Conservation (phyloP, 92 coral and sea anemone species). For the Parazoanthus darwini region DNA sequence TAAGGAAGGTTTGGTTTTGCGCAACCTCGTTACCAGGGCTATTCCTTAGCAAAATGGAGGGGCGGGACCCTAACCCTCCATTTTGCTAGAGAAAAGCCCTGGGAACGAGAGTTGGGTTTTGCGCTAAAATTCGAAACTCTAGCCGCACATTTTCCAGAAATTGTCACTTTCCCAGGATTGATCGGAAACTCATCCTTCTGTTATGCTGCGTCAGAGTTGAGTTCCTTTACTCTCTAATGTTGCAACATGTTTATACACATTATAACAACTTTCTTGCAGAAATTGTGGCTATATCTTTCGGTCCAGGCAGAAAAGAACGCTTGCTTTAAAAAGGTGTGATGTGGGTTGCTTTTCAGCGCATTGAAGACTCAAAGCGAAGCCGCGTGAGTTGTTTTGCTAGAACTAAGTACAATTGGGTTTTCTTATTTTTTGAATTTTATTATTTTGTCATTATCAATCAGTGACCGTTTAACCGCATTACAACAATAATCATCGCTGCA, state of each 20-base stretch:
- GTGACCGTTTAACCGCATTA: slow-evolving; percentile 4
- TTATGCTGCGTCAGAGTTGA: background rate
- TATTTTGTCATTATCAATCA: background rate
- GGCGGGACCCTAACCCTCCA: too few relatives aligned
- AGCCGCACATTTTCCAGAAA: background rate
- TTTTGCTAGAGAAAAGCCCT: too few relatives aligned
- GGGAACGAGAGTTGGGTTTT: too few relatives aligned
- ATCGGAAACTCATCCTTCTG: background rate
- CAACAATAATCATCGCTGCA: slow-evolving; percentile 4
- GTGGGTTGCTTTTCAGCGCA: background rate
- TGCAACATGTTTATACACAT: background rate
- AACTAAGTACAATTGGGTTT: background rate
- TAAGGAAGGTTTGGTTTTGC: slow-evolving; percentile 8
- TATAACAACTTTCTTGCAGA: background rate
- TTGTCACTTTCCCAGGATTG: slow-evolving; percentile 4
- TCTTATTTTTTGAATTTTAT: slow-evolving; percentile 3
- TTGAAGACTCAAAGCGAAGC: slow-evolving; percentile 5
- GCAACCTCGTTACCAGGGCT: too few relatives aligned
- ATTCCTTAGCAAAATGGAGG: too few relatives aligned
- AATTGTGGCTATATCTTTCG: slow-evolving; percentile 3
- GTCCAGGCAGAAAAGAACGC: slow-evolving; percentile 6
- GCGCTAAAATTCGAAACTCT: background rate
- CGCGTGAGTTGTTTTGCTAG: slow-evolving; percentile 5
- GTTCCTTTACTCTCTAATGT: background rate
- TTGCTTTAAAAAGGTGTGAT: background rate